Base-by-base conservation (phyloP, 2,797 vertebrate species). In the Coranthus polyacanthus region DNA sequence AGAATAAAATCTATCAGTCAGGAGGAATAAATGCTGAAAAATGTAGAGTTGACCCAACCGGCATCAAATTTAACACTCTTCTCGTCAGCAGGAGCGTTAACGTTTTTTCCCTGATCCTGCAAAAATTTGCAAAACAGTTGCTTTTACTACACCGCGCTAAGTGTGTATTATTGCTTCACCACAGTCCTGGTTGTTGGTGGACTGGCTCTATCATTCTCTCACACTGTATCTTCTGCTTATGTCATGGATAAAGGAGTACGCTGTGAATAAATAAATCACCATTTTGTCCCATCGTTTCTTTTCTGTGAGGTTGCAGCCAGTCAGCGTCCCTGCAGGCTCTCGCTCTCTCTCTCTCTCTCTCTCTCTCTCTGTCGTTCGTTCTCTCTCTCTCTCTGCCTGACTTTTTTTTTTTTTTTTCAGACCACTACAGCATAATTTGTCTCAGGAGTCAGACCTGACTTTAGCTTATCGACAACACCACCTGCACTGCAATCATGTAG, bases 401-500 rank as follows among this genome's bases (percentile, higher is more conserved):
- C 21, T 37, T 39, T 34, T 45, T 15, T 51, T 54, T 18, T 41
- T 65, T 54, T 16, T 37, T 7, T 42, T 32, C 45, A 52, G 71
- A 68, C 46, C 43, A 42, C 56, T 39, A 37, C 3, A 16, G 66
- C 54, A 65, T 79, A 63, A 83, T 83, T 79, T 76, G 64, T 81
- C 68, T 70, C 50, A 67, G 55, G 54, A 76, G 78, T 52, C 75
- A 70, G 82, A 71, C 68, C 68, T 65, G 69, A 82, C 67, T 80
- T 79, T 79, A 75, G 78, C 81, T 90, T 86, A 89, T 91, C 74
- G 56, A 83, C 82, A 79, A 49, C 58, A 75, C 72, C 86, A 84
- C 67, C 82, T 81, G 82, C 79, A 81, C 79, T 51, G 64, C 72
- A 75, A 82, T 85, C 80, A 79, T 38, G 74, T 51, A 58, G 64